Evolutionary conservation across 2,113 vertebrate species (phyloP), one percentile per base, ranked within the genome.

Genomic region (Psophia crepitans): DNA sequence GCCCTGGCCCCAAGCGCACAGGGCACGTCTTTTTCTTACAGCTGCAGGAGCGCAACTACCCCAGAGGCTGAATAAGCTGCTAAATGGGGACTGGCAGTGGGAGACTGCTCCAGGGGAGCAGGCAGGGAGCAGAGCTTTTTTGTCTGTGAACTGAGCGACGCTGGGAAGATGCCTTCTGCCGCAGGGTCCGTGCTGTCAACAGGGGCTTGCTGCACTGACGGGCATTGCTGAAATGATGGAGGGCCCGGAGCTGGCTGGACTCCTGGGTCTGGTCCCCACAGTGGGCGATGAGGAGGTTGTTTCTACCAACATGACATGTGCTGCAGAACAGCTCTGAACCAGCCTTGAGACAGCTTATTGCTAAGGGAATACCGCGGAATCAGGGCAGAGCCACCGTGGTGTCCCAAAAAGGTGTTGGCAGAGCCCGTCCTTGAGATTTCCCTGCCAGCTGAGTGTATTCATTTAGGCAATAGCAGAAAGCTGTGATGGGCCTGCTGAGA

Each of bases 251-350:
- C 79, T 65, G 26, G 44, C 54, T 53, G 66, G 22, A 10, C 30
- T 32, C 65, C 53, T 0, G 4, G n/a, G 6, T 58, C 46, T 48
- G 51, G 2, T 41, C 23, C 49, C 35, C 14, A 1, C 1, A 23
- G 28, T 58, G 88, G 73, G 65, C 14, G 20, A 22, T 6, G 48
- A 64, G 65, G 74, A 48, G 24, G 19, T 18, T 68, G 53, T 61
- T 68, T 46, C 74, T 21, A 5, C 43, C 74, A 14, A 12, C 0
- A 0, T 28, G 35, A 33, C 11, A 2, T 4, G 28, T 46, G 32
- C 79, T 73, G 63, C 49, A 49, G 84, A 48, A 35, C 0, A 3
- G 63, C 51, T 73, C 44, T 53, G 74, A 39, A 11, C 6, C 46
- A 20, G 57, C 82, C 51, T 27, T 48, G 12, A 11, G 58, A 64